Evolutionary conservation across 2,888 invertebrate species (phyloP).

Genomic region (Camptogramma bilineatum): DNA sequence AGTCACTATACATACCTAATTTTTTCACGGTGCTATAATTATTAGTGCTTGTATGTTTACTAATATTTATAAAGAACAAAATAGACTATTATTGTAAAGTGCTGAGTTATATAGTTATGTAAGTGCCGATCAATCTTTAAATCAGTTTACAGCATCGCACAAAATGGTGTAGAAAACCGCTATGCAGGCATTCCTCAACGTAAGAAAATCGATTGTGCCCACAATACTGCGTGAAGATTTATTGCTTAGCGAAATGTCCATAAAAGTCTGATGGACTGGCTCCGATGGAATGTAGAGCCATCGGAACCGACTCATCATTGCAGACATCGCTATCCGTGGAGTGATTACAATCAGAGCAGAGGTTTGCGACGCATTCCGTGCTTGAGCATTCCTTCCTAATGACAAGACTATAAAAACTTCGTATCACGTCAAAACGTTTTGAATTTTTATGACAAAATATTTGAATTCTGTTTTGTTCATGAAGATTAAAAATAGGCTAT

Average conservation of each 20-base stretch:
- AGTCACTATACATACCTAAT: too few relatives aligned
- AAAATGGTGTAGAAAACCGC: slow-evolving; percentile 36
- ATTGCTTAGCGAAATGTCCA: slow-evolving; percentile 49
- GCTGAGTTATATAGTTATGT: background rate
- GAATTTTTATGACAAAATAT: background rate
- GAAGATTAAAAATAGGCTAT: background rate
- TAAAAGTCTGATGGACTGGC: slow-evolving; percentile 50
- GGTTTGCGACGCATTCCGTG: slow-evolving; percentile 52
- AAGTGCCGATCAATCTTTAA: background rate
- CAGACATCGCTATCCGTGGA: slow-evolving; percentile 24
- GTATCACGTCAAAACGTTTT: background rate
- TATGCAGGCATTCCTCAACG: slow-evolving; percentile 43
- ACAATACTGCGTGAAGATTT: slow-evolving; percentile 38
- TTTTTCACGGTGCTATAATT: too few relatives aligned
- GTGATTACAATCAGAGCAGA: slow-evolving; percentile 40
- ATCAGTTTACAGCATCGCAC: slow-evolving; percentile 17
- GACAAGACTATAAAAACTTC: slow-evolving; percentile 30
- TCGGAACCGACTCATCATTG: slow-evolving; percentile 43
- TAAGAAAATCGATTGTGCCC: slow-evolving; percentile 45
- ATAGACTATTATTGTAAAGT: background rate
- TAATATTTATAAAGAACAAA: background rate
- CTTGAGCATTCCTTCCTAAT: slow-evolving; percentile 46
- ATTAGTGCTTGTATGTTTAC: too few relatives aligned
- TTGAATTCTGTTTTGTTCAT: background rate
- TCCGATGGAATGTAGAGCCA: slow-evolving; percentile 49